Percentiles rank a stretch among this genome's conserved stretches.
phyloP scores from a whole-genome alignment of 2,113 vertebrate genomes.

The Orthonyx spaldingii region DNA sequence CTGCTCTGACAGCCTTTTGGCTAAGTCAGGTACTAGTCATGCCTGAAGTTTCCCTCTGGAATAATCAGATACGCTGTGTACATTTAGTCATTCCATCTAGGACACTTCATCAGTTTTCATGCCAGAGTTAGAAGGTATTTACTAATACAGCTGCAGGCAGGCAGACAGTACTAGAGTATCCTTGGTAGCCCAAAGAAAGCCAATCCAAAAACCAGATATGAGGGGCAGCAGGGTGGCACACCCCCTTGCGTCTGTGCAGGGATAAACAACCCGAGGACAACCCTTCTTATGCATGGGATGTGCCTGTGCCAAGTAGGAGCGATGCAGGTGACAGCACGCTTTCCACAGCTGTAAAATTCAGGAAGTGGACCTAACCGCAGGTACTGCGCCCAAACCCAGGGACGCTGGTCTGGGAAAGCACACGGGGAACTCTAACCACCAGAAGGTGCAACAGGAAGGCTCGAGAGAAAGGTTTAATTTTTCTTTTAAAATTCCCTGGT shows the following conservation, averaged over 20 bases:
- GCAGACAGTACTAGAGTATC: neutral
- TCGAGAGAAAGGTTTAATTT: neutral
- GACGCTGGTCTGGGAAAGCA: neutral
- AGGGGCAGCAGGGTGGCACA: accelerated
- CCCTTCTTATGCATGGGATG: accelerated
- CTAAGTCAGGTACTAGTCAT: neutral
- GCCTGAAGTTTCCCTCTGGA: neutral
- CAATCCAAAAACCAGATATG: neutral
- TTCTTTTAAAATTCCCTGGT: neutral
- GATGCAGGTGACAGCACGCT: accelerated
- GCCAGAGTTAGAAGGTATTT: neutral
- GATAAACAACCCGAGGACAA: neutral
- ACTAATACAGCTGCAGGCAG: neutral
- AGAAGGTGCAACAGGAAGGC: neutral
- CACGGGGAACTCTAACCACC: neutral
- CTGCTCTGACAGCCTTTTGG: neutral
- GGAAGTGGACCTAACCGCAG: neutral
- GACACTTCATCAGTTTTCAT: neutral
- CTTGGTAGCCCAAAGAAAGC: neutral
- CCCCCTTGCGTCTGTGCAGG: neutral
- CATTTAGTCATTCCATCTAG: neutral
- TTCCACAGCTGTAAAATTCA: neutral
- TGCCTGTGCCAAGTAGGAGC: neutral
- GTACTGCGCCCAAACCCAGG: neutral
- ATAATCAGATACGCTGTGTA: neutral